phyloP scores from a whole-genome alignment of 2,113 vertebrate genomes.

The Brachirus orientalis region DNA sequence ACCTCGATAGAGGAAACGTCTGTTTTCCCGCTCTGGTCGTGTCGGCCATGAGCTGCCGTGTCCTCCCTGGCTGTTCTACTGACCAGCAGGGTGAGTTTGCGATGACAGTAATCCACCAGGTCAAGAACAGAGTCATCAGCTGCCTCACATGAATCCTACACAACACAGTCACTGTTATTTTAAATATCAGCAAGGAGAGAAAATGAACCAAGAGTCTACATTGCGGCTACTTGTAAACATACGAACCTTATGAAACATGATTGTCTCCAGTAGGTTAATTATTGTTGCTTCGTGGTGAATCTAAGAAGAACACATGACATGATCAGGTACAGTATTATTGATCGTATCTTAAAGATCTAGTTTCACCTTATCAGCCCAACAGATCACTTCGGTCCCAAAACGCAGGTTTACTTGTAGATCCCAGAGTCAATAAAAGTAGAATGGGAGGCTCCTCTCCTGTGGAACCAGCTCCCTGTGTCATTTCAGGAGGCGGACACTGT shows the following conservation, averaged over 20 bases:
- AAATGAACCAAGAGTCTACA: not conserved
- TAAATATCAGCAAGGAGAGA: not conserved
- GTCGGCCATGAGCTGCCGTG: not conserved
- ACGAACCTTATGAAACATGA: constrained; percentile 92
- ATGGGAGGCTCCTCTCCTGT: too few species aligned
- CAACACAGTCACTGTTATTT: not conserved
- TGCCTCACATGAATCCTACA: constrained; percentile 91
- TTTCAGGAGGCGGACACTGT: too few species aligned
- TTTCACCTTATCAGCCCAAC: too few species aligned
- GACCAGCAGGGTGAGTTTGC: constrained; percentile 88
- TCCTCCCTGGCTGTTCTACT: constrained; percentile 61
- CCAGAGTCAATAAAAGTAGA: too few species aligned
- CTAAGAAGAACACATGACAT: constrained; percentile 67
- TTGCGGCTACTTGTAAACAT: not conserved
- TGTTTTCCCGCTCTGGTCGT: constrained; percentile 28
- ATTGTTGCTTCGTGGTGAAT: constrained; percentile 93
- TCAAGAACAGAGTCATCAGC: constrained; percentile 89
- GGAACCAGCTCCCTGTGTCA: too few species aligned
- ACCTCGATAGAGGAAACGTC: constrained; percentile 76
- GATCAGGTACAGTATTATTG: too few species aligned
- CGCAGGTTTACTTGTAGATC: too few species aligned
- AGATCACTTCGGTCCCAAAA: too few species aligned
- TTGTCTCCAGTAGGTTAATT: constrained; percentile 93
- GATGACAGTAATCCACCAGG: constrained; percentile 94
- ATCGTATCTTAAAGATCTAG: too few species aligned